Evolutionary conservation across 35 echinoderm and acorn worm genomes (phyloP).

Genomic region (Stichopus chloronotus): DNA sequence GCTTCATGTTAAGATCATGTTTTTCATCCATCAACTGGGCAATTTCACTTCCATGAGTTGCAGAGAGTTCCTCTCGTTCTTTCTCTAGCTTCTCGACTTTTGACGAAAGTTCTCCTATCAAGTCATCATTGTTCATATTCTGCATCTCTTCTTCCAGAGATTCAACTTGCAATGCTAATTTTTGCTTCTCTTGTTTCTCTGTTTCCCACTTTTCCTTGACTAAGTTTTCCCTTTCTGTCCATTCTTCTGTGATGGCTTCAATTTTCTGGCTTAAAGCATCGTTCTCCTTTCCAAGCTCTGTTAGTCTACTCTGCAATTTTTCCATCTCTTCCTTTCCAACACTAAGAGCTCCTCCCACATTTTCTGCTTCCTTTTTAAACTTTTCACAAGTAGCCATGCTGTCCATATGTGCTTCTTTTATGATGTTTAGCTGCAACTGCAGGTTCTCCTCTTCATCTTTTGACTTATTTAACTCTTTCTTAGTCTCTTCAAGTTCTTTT

Average conservation of each 20-base stretch:
- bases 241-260: constrained; percentile 5
- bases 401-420: constrained; percentile 67
- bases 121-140: constrained; percentile 52
- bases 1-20: background rate
- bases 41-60: constrained; percentile 23
- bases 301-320: background rate
- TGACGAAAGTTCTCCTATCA: background rate
- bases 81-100: constrained; percentile 32
- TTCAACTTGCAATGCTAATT: constrained; percentile 43
- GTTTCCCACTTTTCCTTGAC: constrained; percentile 28
- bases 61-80: constrained; percentile 54
- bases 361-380: constrained; percentile 42
- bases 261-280: constrained; percentile 38
- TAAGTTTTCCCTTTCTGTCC: constrained; percentile 49
- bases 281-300: constrained; percentile 24
- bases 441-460: constrained; percentile 53
- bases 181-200: constrained; percentile 28
- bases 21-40: constrained; percentile 53
- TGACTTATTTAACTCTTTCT: background rate
- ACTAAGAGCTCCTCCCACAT: background rate
- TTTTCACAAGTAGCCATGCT: constrained; percentile 57
- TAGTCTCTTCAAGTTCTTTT: constrained; percentile 53
- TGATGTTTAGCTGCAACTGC: constrained; percentile 59
- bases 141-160: constrained; percentile 59
- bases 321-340: constrained; percentile 11